phyloP scores from a whole-genome alignment of 2,113 vertebrate genomes.

The Callospermophilus lateralis region DNA sequence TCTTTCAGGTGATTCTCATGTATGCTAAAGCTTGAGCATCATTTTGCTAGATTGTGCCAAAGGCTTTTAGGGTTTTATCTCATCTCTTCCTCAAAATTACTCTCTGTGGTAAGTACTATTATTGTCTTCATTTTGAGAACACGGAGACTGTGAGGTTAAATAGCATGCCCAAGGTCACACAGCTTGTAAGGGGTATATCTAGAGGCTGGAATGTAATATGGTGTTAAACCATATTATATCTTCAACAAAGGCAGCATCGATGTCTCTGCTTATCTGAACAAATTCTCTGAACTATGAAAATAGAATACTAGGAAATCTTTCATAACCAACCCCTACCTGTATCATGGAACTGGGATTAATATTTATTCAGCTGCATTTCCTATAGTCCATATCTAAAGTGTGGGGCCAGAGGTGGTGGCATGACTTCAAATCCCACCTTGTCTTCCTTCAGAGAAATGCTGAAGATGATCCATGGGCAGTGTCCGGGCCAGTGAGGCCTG shows the following conservation, averaged over 20 bases:
- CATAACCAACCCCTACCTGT: neutral
- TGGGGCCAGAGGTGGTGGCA: neutral
- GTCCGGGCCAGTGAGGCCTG: neutral
- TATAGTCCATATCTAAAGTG: neutral
- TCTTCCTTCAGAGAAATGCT: constrained; percentile 36
- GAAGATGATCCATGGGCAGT: neutral
- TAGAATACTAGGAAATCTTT: neutral
- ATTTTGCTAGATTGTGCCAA: neutral
- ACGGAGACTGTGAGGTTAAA: neutral
- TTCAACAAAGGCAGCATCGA: neutral
- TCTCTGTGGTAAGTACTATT: neutral
- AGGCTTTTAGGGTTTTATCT: neutral
- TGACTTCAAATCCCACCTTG: neutral
- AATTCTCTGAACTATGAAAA: constrained; percentile 14
- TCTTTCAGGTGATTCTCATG: neutral
- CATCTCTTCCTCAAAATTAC: neutral
- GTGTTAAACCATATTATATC: neutral
- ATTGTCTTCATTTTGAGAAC: constrained; percentile 24
- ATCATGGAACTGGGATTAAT: neutral
- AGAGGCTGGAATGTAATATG: neutral
- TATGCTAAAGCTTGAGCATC: neutral
- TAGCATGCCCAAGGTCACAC: neutral
- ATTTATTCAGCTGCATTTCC: neutral
- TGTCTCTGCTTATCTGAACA: constrained; percentile 22
- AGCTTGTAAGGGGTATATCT: neutral